Base-by-base conservation (phyloP, 2,113 vertebrate genomes). In the Numida meleagris region DNA sequence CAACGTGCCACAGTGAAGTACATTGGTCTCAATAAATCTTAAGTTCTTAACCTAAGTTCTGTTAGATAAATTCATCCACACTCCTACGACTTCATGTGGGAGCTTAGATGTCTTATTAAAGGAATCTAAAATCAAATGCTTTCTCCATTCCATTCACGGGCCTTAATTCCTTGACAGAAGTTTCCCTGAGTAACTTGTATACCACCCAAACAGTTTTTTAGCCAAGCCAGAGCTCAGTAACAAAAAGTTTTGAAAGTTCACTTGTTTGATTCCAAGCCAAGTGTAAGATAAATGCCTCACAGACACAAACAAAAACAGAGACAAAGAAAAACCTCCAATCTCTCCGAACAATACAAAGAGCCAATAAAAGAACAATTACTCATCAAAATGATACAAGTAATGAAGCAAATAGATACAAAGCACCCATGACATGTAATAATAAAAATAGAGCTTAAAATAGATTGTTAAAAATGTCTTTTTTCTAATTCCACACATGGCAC, bases 391-490 rank as follows among this genome's bases (percentile, higher is more conserved):
- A 90, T 68, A 57, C 14, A 86, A 92, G 53, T 75, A 90, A 93
- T 89, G 72, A 92, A 93, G 21, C 21, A 90, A 86, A 87, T 62
- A 92, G 89, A 94, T 85, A 85, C 18, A 85, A 92, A 84, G 21
- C 6, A 25, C 18, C 62, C 24, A 23, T n/a, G 53, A 82, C 27
- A 75, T 12, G 45, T 4, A 86, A 75, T 19, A 82, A 62, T 81
- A 83, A 90, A 90, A 93, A 90, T 43, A 75, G 5, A 72, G n/a
- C 70, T 90, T 74, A 88, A 94, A 96, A 94, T 74, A 94, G 43
- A 36, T 61, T 87, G 57, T 23, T 61, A 92, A 90, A 50, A 90
- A 79, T 62, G 24, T 23, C n/a, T 48, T 90, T 90, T 95, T 90
- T 86, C 23, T 73, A 79, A 70, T 53, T 72, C n/a, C 16, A 53